Evolutionary conservation across 2,797 vertebrate species (phyloP), one percentile per base, ranked within the genome.

Genomic region (Hapalemur alaotrensis): DNA sequence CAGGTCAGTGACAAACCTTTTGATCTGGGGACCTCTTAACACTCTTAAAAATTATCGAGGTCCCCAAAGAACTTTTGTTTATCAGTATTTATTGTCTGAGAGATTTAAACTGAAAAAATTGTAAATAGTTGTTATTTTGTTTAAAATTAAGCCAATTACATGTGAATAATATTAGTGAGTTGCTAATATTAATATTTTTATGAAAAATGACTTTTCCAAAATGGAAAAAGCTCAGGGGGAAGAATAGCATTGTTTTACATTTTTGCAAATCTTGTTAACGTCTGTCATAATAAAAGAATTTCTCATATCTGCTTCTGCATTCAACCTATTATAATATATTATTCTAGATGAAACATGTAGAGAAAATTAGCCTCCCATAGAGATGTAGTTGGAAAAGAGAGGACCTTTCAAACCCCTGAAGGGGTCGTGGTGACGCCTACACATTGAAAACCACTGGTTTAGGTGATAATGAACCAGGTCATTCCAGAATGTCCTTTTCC

Each of bases 91-190:
- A 52, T 54, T 90, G 1, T 83, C 41, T 93, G n/a, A 81, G 46
- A 92, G 92, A 84, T 88, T 78, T 46, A 87, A 86, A 73, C 61
- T 87, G 38, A 70, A 50, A 88, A 63, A 73, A 86, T 35, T 57
- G 52, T 30, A 65, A 84, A 52, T 90, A 81, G n/a, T 67, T 82
- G 65, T 38, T 75, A 48, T n/a, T 85, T 86, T 22, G 57, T 18
- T 85, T 78, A 46, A 94, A 95, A 78, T 75, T 30, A 61, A 43
- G 52, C 28, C 54, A 2, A 67, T 84, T 94, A 46, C 3, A 69
- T 69, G n/a, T 80, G 90, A 89, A 22, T 92, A 83, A n/a, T 70
- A 50, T 57, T 79, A 61, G 25, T 61, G 70, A 81, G 32, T 30
- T 52, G 25, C n/a, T 80, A 91, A 75, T 46, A 61, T 73, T 67